These are phyloP conservation scores for Morbakka virulenta DNA, from an alignment of 30 jellyfish, hydroid and myxozoan genomes.

Conservation along the genomic window DNA sequence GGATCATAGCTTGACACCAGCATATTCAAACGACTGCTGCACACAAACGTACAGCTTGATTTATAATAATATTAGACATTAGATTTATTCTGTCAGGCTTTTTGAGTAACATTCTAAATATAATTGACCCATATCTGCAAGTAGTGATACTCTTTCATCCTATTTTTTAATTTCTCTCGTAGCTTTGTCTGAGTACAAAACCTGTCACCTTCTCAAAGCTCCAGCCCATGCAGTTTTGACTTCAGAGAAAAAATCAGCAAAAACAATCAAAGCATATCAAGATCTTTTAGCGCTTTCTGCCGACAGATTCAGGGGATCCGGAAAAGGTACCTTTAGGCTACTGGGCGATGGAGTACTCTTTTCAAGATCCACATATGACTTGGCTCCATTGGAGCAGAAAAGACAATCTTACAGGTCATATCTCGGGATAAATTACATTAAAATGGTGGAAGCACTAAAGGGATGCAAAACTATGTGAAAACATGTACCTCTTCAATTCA, in stretches of 20 bases:
- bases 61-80: too few species aligned
- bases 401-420: slow-evolving; percentile 25
- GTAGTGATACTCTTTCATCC: too few species aligned
- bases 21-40: too few species aligned
- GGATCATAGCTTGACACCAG: too few species aligned
- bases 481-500: too few species aligned
- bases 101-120: too few species aligned
- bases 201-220: slow-evolving; percentile 15
- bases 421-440: slow-evolving; percentile 28
- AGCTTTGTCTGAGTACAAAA: slow-evolving; percentile 13
- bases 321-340: neutral
- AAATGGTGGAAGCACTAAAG: slow-evolving; percentile 6
- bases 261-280: slow-evolving; percentile 5
- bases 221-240: slow-evolving; percentile 52
- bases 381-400: neutral
- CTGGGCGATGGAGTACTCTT: slow-evolving; percentile 17
- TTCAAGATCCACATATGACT: slow-evolving; percentile 4
- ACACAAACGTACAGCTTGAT: too few species aligned
- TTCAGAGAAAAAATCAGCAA: slow-evolving; percentile 3
- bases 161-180: too few species aligned
- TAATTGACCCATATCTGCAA: too few species aligned
- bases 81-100: too few species aligned
- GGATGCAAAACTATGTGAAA: too few species aligned
- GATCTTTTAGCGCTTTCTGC: neutral
- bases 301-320: neutral